Evolutionary conservation across 2,797 vertebrate species (phyloP).

Genomic region (Cirrhinus molitorella): DNA sequence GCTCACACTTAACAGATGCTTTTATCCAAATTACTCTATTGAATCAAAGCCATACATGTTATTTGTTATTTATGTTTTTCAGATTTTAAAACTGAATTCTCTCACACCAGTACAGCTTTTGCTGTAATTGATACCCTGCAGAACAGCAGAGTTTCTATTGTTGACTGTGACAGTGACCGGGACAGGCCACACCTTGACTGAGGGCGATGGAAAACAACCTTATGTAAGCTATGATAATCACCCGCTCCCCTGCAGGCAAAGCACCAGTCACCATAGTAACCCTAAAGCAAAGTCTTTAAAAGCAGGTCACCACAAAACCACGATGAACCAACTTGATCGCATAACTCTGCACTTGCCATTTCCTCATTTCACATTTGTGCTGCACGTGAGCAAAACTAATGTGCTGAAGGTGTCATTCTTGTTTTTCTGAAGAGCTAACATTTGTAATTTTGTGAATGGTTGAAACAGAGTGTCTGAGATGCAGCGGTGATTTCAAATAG

Average conservation of each 20-base stretch:
- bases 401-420: background rate
- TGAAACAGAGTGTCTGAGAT: background rate
- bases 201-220: conserved; percentile 52
- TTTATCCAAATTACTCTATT: background rate
- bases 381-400: background rate
- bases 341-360: background rate
- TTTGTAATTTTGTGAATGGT: background rate
- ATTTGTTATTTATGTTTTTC: background rate
- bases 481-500: background rate
- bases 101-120: background rate
- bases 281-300: conserved; percentile 19
- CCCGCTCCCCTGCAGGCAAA: conserved; percentile 41
- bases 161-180: conserved; percentile 34
- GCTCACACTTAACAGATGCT: background rate
- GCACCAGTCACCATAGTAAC: conserved; percentile 39
- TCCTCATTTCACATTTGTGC: background rate
- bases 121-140: conserved; percentile 8
- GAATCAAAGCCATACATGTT: background rate
- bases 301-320: conserved; percentile 13
- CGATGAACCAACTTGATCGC: background rate
- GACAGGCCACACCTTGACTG: conserved; percentile 51
- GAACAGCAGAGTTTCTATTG: conserved; percentile 18
- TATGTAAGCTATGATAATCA: conserved; percentile 47
- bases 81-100: background rate
- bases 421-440: background rate